Conservation (phyloP, 1,140 invertebrate genomes). For the Halesus radiatus region DNA sequence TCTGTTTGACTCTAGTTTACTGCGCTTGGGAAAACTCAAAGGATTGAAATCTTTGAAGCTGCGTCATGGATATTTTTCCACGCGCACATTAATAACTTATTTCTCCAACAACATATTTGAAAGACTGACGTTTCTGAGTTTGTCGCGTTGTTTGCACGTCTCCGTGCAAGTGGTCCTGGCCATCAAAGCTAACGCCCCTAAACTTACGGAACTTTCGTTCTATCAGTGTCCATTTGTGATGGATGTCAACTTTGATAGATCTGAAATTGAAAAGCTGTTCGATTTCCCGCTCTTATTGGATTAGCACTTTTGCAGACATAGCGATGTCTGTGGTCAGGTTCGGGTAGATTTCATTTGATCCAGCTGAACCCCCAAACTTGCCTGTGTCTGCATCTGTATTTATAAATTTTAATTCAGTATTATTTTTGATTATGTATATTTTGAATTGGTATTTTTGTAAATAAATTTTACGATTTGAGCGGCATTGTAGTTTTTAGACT, state of each 20-base stretch:
- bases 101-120: slow-evolving; percentile 68
- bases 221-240: slow-evolving; percentile 69
- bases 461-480: not conserved
- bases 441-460: slow-evolving; percentile 18
- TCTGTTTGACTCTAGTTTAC: slow-evolving; percentile 68
- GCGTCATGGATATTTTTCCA: slow-evolving; percentile 69
- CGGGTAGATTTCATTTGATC: too few relatives aligned
- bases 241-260: slow-evolving; percentile 65
- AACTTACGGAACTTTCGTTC: slow-evolving; percentile 68
- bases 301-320: slow-evolving; percentile 55
- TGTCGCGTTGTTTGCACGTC: slow-evolving; percentile 68
- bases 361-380: too few relatives aligned
- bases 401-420: slow-evolving; percentile 56
- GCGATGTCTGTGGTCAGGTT: too few relatives aligned
- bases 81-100: slow-evolving; percentile 66
- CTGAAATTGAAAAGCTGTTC: slow-evolving; percentile 68
- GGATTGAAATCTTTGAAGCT: slow-evolving; percentile 68
- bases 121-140: slow-evolving; percentile 66
- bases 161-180: slow-evolving; percentile 67
- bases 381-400: not conserved
- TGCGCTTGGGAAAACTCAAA: slow-evolving; percentile 65
- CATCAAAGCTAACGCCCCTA: slow-evolving; percentile 68
- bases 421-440: not conserved
- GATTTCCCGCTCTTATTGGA: slow-evolving; percentile 68
- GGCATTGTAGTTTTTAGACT: not conserved